Percentiles rank a stretch among this genome's conserved stretches.
Conservation (phyloP, 2,113 vertebrate species). For the Tupaia tana region DNA sequence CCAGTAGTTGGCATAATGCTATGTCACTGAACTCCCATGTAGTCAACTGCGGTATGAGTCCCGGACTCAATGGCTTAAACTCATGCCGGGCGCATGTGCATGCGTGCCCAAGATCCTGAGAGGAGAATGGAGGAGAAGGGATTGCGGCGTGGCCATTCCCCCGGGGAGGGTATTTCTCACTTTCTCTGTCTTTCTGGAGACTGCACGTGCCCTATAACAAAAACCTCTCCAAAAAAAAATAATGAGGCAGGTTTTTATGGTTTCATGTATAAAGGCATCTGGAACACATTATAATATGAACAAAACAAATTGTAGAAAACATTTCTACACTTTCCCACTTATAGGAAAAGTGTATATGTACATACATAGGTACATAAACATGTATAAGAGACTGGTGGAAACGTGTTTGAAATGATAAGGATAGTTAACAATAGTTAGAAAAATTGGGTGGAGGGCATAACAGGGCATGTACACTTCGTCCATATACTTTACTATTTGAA, state of each 20-base stretch:
- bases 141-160: too few species aligned
- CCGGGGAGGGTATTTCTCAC: too few species aligned
- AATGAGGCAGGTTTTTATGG: neutral
- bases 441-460: neutral
- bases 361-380: neutral
- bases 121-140: too few species aligned
- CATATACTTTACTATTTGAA: neutral
- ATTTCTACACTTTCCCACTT: neutral
- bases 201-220: too few species aligned
- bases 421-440: neutral
- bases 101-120: too few species aligned
- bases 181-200: too few species aligned
- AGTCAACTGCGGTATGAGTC: too few species aligned
- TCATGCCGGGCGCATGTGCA: too few species aligned
- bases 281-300: neutral
- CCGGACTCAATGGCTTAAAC: too few species aligned
- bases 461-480: neutral
- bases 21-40: too few species aligned
- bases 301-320: neutral
- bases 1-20: too few species aligned
- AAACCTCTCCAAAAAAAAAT: too few species aligned
- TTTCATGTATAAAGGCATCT: neutral
- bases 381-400: neutral
- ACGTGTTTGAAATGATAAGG: conserved; percentile 26
- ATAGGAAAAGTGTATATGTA: neutral